Percentiles rank a stretch among this genome's conserved stretches.
These are phyloP conservation scores for Falco concolor DNA, from an alignment of 2,797 vertebrate genomes.

Conservation along the genomic window DNA sequence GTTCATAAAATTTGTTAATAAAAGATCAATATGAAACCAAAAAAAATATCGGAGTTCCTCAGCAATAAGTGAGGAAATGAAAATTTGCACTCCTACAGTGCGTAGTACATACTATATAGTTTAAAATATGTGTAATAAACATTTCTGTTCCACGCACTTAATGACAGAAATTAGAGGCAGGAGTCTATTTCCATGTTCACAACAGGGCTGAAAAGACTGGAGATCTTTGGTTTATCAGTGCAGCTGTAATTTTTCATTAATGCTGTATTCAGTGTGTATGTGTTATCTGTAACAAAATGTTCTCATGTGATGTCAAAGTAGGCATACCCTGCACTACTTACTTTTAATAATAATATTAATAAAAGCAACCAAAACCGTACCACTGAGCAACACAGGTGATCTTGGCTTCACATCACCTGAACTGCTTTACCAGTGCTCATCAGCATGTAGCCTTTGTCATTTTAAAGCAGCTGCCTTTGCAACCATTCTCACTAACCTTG, in stretches of 20 bases:
- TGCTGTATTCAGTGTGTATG: not conserved
- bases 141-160: not conserved
- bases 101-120: not conserved
- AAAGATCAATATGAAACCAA: not conserved
- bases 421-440: not conserved
- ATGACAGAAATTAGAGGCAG: not conserved
- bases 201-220: not conserved
- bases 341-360: not conserved
- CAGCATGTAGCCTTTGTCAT: not conserved
- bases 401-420: not conserved
- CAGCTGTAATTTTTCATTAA: not conserved
- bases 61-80: not conserved
- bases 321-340: not conserved
- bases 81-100: not conserved
- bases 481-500: not conserved
- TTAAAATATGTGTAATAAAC: not conserved
- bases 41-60: not conserved
- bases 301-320: not conserved
- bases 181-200: not conserved
- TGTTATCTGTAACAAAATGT: not conserved
- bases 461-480: not conserved
- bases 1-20: not conserved
- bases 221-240: not conserved
- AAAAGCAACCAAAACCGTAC: not conserved
- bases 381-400: not conserved